A percentile compares a stretch with the other conserved stretches of the same genome.
Evolutionary conservation across 1,140 invertebrate species (phyloP).

Genomic region (Catajapyx aquilonaris): DNA sequence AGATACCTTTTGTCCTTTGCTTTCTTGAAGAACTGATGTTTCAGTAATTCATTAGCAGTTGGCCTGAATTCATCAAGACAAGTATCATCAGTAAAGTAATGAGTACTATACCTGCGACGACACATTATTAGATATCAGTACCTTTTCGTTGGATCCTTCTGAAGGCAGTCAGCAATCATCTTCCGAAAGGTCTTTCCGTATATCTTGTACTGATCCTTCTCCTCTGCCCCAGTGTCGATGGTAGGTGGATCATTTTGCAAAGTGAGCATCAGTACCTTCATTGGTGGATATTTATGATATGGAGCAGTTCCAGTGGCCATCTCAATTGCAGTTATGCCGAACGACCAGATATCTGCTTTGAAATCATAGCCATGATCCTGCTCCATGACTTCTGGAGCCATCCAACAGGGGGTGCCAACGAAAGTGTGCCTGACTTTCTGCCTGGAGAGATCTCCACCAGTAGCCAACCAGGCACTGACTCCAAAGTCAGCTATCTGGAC

Average conservation of each 20-base stretch:
- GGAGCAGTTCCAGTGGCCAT: slow-evolving; percentile 96
- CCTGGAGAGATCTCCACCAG: slow-evolving; percentile 70
- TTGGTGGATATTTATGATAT: slow-evolving; percentile 96
- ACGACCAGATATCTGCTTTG: slow-evolving; percentile 99
- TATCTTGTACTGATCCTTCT: slow-evolving; percentile 93
- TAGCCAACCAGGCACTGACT: slow-evolving; percentile 79
- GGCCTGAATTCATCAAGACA: slow-evolving; percentile 29
- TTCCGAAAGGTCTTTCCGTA: slow-evolving; percentile 95
- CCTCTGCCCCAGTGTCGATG: slow-evolving; percentile 82
- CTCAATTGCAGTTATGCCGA: slow-evolving; percentile 97
- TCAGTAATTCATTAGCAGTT: slow-evolving; percentile 89
- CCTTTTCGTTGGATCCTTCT: slow-evolving; percentile 84
- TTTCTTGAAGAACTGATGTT: slow-evolving; percentile 98
- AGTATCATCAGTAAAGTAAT: too few species aligned
- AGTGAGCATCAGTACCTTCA: slow-evolving; percentile 97
- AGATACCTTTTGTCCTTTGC: slow-evolving; percentile 93
- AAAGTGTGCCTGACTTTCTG: slow-evolving; percentile 93
- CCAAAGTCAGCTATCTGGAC: slow-evolving; percentile 95
- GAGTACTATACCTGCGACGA: too few species aligned
- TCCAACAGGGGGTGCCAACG: slow-evolving; percentile 96
- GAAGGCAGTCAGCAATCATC: slow-evolving; percentile 83
- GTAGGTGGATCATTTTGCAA: slow-evolving; percentile 95
- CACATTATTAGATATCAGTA: too few species aligned
- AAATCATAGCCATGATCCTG: slow-evolving; percentile 98
- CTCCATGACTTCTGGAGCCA: slow-evolving; percentile 99